Evolutionary conservation across 2,888 invertebrate genomes (phyloP).

Genomic region (Orthosia incerta): DNA sequence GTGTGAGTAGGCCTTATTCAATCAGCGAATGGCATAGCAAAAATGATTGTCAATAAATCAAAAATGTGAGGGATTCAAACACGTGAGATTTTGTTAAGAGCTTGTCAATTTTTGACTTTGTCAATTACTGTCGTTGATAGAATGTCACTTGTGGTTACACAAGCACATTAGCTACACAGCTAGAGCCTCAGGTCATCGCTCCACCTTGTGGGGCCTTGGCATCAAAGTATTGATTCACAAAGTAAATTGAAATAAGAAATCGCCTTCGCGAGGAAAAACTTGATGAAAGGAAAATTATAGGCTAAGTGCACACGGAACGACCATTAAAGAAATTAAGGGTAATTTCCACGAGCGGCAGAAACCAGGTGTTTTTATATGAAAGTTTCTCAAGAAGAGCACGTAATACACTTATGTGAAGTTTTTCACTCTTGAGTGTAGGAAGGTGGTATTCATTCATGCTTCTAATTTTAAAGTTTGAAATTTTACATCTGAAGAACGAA

Average conservation of each 20-base stretch:
- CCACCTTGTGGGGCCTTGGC: neutral
- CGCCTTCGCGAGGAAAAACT: conserved; percentile 23
- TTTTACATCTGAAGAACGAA: neutral
- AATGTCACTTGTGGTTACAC: too few relatives aligned
- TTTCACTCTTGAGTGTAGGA: conserved; percentile 24
- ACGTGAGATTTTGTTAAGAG: too few relatives aligned
- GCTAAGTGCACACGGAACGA: conserved; percentile 27
- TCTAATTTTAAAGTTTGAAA: neutral
- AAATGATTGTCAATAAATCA: too few relatives aligned
- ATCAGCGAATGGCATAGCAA: too few relatives aligned
- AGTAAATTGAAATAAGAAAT: conserved; percentile 20
- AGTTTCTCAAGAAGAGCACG: conserved; percentile 44
- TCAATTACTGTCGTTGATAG: too few relatives aligned
- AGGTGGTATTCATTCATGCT: conserved; percentile 7
- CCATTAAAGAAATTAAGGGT: conserved; percentile 54
- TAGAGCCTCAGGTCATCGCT: neutral
- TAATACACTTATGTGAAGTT: conserved; percentile 26
- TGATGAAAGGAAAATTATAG: conserved; percentile 44
- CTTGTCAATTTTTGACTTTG: too few relatives aligned
- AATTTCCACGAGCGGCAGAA: conserved; percentile 42
- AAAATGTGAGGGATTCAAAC: too few relatives aligned
- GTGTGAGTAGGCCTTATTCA: too few relatives aligned
- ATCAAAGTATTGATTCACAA: neutral
- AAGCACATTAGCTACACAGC: too few relatives aligned
- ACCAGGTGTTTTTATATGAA: conserved; percentile 47